phyloP scores from a whole-genome alignment of 2,888 invertebrate genomes.

The Nomada goodeniana region DNA sequence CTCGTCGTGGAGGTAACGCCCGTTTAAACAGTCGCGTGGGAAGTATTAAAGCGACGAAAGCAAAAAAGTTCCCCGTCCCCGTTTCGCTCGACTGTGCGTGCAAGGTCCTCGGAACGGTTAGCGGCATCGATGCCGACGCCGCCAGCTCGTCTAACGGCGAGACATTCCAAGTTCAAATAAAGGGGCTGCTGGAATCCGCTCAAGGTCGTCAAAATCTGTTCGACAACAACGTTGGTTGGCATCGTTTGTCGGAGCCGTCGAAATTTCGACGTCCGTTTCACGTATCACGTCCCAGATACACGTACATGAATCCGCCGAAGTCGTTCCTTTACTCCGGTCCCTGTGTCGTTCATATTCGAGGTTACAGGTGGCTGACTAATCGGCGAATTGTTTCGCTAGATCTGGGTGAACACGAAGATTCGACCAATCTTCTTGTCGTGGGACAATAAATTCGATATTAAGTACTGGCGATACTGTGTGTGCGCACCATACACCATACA shows the following conservation, averaged over 20 bases:
- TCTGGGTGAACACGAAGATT: not conserved
- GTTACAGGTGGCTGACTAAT: conserved; percentile 2
- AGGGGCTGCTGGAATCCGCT: conserved; percentile 43
- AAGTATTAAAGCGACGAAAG: not conserved
- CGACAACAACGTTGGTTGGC: conserved; percentile 23
- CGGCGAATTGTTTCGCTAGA: conserved; percentile 26
- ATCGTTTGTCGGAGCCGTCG: conserved; percentile 36
- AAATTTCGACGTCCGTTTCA: conserved; percentile 27
- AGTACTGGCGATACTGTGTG: too few relatives aligned
- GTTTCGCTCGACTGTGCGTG: not conserved
- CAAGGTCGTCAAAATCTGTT: conserved; percentile 43
- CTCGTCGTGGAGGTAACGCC: too few relatives aligned
- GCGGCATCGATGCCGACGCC: conserved; percentile 14
- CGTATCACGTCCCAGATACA: not conserved
- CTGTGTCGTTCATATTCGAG: not conserved
- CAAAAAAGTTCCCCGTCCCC: not conserved
- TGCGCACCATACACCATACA: not conserved
- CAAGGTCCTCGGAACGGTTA: not conserved
- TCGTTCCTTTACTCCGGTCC: not conserved
- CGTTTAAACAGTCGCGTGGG: too few relatives aligned
- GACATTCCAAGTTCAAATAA: conserved; percentile 37
- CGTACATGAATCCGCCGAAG: not conserved
- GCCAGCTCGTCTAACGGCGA: conserved; percentile 20
- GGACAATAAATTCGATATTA: too few relatives aligned
- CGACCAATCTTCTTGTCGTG: too few relatives aligned